A percentile compares a stretch with the other conserved stretches of the same genome.
Evolutionary conservation across 2,888 invertebrate genomes (phyloP).

Genomic region (Drosophila anomelani): DNA sequence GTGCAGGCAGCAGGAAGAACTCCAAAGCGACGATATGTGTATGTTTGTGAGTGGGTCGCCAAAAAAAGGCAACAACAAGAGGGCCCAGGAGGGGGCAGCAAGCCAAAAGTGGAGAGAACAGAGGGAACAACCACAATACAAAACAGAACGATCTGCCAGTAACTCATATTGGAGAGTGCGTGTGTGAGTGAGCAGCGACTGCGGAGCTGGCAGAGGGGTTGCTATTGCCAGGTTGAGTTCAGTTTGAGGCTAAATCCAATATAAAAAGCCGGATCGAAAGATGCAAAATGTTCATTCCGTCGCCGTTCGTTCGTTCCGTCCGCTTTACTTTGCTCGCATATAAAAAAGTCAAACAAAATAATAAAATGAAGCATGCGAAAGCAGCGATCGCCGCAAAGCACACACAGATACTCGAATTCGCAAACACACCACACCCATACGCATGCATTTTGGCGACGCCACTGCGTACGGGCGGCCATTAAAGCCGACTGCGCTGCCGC

Average conservation of each 20-base stretch:
- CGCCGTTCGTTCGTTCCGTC: conserved; percentile 61
- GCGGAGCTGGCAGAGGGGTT: conserved; percentile 44
- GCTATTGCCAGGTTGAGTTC: conserved; percentile 53
- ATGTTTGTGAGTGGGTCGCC: conserved; percentile 46
- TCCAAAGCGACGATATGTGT: conserved; percentile 39
- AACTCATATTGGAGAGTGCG: conserved; percentile 61
- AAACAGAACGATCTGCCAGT: conserved; percentile 74
- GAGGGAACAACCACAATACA: conserved; percentile 35
- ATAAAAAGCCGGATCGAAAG: conserved; percentile 76
- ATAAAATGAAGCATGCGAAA: conserved; percentile 77
- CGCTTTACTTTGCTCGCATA: conserved; percentile 65
- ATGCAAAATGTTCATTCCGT: conserved; percentile 79
- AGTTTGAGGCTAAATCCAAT: conserved; percentile 58
- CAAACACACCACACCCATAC: conserved; percentile 32
- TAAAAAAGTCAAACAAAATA: conserved; percentile 76
- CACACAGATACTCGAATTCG: conserved; percentile 17
- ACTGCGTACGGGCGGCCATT: conserved; percentile 76
- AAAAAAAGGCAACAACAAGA: conserved; percentile 53
- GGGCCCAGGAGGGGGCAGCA: conserved; percentile 40
- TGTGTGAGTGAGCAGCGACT: conserved; percentile 45
- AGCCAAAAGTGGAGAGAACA: conserved; percentile 33
- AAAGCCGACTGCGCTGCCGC: conserved; percentile 47
- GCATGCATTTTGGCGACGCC: conserved; percentile 65
- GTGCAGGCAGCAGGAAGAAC: conserved; percentile 62
- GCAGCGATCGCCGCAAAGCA: conserved; percentile 54